Base-by-base conservation (phyloP, 1,140 invertebrate species). In the Amyelois transitella region DNA sequence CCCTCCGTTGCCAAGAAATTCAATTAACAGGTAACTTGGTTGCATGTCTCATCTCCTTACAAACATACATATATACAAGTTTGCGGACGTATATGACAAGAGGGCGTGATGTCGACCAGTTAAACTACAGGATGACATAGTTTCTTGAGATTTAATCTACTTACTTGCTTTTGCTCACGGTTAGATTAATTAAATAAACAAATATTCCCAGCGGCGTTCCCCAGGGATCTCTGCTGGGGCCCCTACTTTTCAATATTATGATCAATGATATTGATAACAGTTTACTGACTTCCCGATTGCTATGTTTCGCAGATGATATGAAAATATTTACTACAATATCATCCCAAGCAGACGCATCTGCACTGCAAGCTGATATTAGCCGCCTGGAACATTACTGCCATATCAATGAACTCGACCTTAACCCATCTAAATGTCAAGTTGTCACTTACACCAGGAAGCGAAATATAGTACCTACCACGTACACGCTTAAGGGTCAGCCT, bases 31-130 rank as follows among this genome's bases (percentile, higher is more conserved):
- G 32, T 38, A 38, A 38, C 32, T 38, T 38, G 18, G 58, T 61
- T 64, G 65, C 58, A 61, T 53, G 55, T 55, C 56, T 58, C 58
- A 56, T 48, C 48, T 56, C 28, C 43, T 20, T 53, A 51, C 32
- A 38, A 14, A 38, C 32, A 38, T 38, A 10, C 12, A 32, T 12
- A 10, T 32, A 6, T n/a, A n/a, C n/a, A n/a, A n/a, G n/a, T n/a
- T n/a, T n/a, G n/a, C 25, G 4, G 8, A 12, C 2, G 8, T 32
- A 32, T 32, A 1, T 32, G 2, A 32, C 1, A 10, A 10, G 25
- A 32, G 25, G 12, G 25, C 25, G 3, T 32, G 25, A 32, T 32
- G 2, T 10, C 6, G 12, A 32, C 25, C 17, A 38, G 17, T 38
- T 14, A 38, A 2, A 38, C 12, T 14, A 8, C 32, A 14, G 32